These are phyloP conservation scores for Macrochelys suwanniensis DNA, from an alignment of 2,797 vertebrate species.

Conservation along the genomic window DNA sequence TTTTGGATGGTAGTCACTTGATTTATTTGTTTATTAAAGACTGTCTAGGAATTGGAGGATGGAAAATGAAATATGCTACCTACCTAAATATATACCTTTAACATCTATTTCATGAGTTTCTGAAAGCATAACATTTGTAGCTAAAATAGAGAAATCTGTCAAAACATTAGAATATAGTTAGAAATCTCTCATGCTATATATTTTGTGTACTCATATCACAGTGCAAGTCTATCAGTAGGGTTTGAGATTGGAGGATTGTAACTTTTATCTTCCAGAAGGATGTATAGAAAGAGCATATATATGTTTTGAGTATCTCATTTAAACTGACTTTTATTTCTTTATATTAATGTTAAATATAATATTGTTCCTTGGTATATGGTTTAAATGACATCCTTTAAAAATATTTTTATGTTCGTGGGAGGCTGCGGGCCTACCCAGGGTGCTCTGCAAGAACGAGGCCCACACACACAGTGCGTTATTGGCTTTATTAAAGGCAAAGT, in stretches of 20 bases:
- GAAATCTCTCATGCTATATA: not conserved
- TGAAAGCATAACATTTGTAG: not conserved
- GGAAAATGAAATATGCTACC: not conserved
- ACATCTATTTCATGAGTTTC: not conserved
- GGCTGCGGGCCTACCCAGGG: too few relatives aligned
- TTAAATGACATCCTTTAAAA: not conserved
- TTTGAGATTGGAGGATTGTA: not conserved
- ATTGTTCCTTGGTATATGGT: not conserved
- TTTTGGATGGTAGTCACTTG: not conserved
- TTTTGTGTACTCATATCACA: too few relatives aligned
- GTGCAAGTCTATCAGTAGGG: not conserved
- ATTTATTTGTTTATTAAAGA: not conserved
- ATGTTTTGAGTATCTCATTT: not conserved
- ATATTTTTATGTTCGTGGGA: too few relatives aligned
- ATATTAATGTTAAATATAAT: not conserved
- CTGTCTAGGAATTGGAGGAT: not conserved
- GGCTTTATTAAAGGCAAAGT: too few relatives aligned
- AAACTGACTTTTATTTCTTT: not conserved
- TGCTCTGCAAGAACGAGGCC: too few relatives aligned
- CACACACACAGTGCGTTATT: too few relatives aligned
- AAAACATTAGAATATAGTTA: not conserved
- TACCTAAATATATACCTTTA: not conserved
- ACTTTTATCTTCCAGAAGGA: not conserved
- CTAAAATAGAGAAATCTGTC: not conserved
- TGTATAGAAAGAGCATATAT: not conserved